Evolutionary conservation across 2,113 vertebrate genomes (phyloP), one percentile per base, ranked within the genome.

Genomic region (Vireo altiloquus): DNA sequence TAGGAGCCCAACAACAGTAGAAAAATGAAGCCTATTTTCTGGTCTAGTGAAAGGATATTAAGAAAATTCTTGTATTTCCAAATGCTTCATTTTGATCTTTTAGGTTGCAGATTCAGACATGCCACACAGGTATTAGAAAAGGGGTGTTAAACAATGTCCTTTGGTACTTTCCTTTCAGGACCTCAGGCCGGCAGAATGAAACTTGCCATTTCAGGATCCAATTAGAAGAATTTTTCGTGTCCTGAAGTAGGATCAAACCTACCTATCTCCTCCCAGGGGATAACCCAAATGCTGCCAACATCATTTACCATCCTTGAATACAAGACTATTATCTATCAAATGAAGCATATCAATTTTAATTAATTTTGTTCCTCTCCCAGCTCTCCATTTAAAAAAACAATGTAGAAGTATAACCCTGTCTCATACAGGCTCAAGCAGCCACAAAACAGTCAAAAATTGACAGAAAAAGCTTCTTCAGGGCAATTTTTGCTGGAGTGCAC

Each of bases 1-100:
- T 70, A 78, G 90, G 82, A 95, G 60, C 87, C 82, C 64, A 86
- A 75, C 82, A 95, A 96, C 76, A 95, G 84, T 4, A 78, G 75
- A 81, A 87, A 90, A 92, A 91, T 27, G 91, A 96, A 88, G 46
- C 75, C 94, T 88, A 90, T 87, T 95, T 96, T 95, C 72, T 82
- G 68, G 56, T 60, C 66, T 74, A 75, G 72, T 80, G 81, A 95
- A 91, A 95, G 60, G 69, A 68, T 68, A 85, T 83, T 95, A 95
- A 77, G 94, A 79, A 91, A 94, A 86, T 80, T 89, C 39, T 71
- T 50, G n/a, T 90, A 79, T 89, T 94, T 93, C 90, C 76, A 87
- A 92, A 84, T 42, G 85, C 35, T 94, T 75, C 75, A 47, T 92
- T 96, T 96, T 94, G 69, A 95, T 94, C 86, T 94, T 56, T 78